Base-by-base conservation (phyloP, 2,797 vertebrate species). In the Pantherophis vulpinus region DNA sequence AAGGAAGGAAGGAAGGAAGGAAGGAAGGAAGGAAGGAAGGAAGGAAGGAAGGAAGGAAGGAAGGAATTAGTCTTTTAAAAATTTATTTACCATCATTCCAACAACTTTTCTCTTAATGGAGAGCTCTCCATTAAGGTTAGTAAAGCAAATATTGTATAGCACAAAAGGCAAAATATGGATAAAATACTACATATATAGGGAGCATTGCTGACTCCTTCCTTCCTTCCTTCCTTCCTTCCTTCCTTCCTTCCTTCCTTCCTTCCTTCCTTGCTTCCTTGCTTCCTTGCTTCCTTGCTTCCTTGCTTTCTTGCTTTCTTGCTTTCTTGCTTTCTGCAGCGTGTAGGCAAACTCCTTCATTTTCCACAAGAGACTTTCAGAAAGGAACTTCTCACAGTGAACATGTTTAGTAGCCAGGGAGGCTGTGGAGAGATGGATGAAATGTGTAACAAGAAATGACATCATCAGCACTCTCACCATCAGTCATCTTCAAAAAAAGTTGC, bases 141-240 rank as follows among this genome's bases (percentile, higher is more conserved):
- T 4, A 32, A n/a, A 47, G 23, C 93, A 87, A 27, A 2, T 25
- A 60, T 91, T 18, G 2, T n/a, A 54, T n/a, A 66, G 4, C n/a
- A 66, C 87, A 20, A 63, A 20, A 1, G 47, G n/a, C 0, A 60
- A 70, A n/a, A 10, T 2, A 91, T 8, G 29, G n/a, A 86, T 59
- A 63, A 88, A 37, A 63, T 0, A 0, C 0, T 11, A 2, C 12
- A 13, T 0, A 23, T 60, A 0, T 37, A 47, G 60, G 32, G 47
- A 13, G n/a, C n/a, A 32, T 86, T 27, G 16, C 25, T 55, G 27
- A 27, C 47, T 86, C 42, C 42, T 29, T 63, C 9, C 29, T n/a
- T 13, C 29, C 5, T 7, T 70, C 29, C 29, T 16, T 32, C 12
- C 29, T 14, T n/a, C 12, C 63, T 14, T 14, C 3, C 12, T n/a